Percentiles rank a stretch among this genome's conserved stretches.
Evolutionary conservation across 2,888 invertebrate species (phyloP).

Genomic region (Hirtodrosophila histrioides): DNA sequence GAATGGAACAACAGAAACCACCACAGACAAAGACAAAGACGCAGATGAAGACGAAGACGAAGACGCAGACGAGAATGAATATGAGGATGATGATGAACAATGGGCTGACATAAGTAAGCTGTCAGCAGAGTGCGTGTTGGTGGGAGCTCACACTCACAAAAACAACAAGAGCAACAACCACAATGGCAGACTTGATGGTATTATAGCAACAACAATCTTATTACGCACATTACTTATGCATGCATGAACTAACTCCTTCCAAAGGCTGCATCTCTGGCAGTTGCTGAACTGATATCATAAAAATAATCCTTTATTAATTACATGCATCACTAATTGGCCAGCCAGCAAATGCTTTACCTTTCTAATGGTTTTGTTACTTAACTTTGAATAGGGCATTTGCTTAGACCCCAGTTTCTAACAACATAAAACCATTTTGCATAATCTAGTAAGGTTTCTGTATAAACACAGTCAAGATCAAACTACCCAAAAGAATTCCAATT

Average conservation of each 20-base stretch:
- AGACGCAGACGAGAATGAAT: slow-evolving; percentile 14
- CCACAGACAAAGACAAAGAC: neutral
- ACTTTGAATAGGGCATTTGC: too few species aligned
- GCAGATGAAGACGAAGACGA: slow-evolving; percentile 14
- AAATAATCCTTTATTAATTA: slow-evolving; percentile 36
- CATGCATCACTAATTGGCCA: slow-evolving; percentile 48
- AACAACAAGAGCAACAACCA: slow-evolving; percentile 7
- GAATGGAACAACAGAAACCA: slow-evolving; percentile 19
- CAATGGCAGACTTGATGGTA: slow-evolving; percentile 1
- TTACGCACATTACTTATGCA: slow-evolving; percentile 29
- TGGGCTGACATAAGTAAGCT: slow-evolving; percentile 33
- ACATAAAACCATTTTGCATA: too few species aligned
- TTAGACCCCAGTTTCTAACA: too few species aligned
- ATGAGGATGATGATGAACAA: slow-evolving; percentile 29
- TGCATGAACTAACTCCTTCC: slow-evolving; percentile 30
- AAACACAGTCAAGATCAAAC: too few species aligned
- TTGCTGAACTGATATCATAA: slow-evolving; percentile 13
- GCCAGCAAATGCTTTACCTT: neutral
- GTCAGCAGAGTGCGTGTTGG: slow-evolving; percentile 24
- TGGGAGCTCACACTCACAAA: slow-evolving; percentile 1
- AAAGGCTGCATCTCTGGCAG: slow-evolving; percentile 19
- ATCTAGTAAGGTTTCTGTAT: too few species aligned
- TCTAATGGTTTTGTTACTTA: too few species aligned
- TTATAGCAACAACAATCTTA: slow-evolving; percentile 13
- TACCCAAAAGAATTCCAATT: too few species aligned